Evolutionary conservation across 2,797 vertebrate species (phyloP).

Genomic region (Darevskia nairensis): DNA sequence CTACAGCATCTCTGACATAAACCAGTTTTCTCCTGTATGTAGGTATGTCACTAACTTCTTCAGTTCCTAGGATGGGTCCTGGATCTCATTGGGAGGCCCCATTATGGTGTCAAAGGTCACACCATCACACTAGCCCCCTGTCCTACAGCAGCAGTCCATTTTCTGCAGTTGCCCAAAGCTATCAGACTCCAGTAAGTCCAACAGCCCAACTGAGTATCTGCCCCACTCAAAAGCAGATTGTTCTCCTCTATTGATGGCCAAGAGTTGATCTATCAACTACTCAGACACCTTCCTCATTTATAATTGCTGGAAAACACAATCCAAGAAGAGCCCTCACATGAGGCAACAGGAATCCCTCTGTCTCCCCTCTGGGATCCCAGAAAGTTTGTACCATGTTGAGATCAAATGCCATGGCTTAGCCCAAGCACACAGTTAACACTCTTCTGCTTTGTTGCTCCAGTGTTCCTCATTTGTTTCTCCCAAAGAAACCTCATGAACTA

Average conservation of each 20-base stretch:
- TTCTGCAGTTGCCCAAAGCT: not conserved
- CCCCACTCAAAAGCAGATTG: not conserved
- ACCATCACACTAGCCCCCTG: not conserved
- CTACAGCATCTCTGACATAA: too few relatives aligned
- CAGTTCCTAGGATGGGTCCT: too few relatives aligned
- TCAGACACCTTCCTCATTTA: not conserved
- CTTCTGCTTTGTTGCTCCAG: too few relatives aligned
- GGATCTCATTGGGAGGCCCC: not conserved
- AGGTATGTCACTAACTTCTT: not conserved
- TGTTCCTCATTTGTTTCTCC: too few relatives aligned
- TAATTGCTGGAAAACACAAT: not conserved
- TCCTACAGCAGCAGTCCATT: not conserved
- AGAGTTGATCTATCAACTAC: not conserved
- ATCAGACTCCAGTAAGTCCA: not conserved
- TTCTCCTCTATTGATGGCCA: not conserved
- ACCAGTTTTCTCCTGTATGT: not conserved
- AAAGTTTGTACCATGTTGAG: not conserved
- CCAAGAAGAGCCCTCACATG: not conserved
- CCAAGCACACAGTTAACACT: too few relatives aligned
- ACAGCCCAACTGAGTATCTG: too few relatives aligned
- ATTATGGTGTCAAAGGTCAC: not conserved
- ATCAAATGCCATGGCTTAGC: too few relatives aligned
- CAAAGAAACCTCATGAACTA: too few relatives aligned
- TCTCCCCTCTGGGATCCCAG: not conserved
- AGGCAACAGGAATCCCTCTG: not conserved